A percentile compares a stretch with the other conserved stretches of the same genome.
Evolutionary conservation across 2,888 invertebrate species (phyloP).

Genomic region (Dolomedes plantarius): DNA sequence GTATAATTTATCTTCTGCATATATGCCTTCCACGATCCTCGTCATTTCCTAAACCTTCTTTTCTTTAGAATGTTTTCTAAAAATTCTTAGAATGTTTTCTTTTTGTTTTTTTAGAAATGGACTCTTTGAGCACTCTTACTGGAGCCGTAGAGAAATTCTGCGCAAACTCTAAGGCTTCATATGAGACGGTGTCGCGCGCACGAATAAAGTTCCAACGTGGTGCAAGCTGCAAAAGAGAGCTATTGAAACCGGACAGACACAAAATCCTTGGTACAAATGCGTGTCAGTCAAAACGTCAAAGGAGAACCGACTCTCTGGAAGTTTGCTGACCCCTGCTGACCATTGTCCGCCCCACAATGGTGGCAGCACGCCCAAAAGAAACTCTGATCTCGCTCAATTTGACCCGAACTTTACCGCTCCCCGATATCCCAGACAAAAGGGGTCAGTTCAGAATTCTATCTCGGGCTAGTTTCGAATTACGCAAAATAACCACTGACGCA

Average conservation of each 20-base stretch:
- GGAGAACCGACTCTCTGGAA: neutral
- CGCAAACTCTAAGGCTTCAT: no score
- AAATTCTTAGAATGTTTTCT: no score
- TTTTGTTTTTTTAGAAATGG: no score
- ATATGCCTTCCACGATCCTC: no score
- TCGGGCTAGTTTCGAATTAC: conserved; percentile 20
- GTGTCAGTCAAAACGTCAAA: conserved; percentile 26
- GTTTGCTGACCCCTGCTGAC: conserved; percentile 21
- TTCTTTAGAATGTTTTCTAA: no score
- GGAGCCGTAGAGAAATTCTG: no score
- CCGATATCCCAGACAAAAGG: neutral
- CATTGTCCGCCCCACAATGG: conserved; percentile 6
- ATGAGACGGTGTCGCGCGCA: no score
- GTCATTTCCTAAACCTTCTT: no score
- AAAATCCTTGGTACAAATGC: neutral
- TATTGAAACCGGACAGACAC: neutral
- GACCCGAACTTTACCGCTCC: neutral
- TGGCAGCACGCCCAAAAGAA: conserved; percentile 18
- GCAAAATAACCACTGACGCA: conserved; percentile 16
- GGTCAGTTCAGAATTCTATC: neutral
- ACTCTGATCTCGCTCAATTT: conserved; percentile 22
- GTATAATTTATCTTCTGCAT: no score
- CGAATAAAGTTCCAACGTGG: no score
- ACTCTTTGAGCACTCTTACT: no score
- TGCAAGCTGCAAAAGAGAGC: neutral